phyloP scores from a whole-genome alignment of 1,140 invertebrate genomes.

The Drosophila neocordata region DNA sequence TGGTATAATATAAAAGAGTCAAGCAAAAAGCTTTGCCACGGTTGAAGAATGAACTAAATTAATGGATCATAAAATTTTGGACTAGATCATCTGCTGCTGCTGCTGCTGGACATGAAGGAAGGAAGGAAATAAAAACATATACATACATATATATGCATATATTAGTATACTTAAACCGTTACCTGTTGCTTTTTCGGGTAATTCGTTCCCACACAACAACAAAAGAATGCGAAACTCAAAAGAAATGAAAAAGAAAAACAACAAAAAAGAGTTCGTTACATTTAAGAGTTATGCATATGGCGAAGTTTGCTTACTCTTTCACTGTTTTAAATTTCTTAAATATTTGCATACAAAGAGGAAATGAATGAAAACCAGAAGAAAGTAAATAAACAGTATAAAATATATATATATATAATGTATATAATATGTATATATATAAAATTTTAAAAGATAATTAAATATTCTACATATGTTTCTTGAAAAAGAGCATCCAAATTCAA shows the following conservation, averaged over 20 bases:
- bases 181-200: conserved; percentile 7
- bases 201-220: conserved; percentile 2
- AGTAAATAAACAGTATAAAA: too few species aligned
- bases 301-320: background rate
- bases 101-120: too few species aligned
- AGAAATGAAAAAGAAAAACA: background rate
- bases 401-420: too few species aligned
- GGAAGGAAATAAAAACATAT: too few species aligned
- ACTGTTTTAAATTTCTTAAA: background rate
- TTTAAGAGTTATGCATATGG: background rate
- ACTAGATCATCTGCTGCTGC: background rate
- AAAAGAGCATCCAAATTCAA: background rate
- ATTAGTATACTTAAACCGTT: background rate
- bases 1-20: too few species aligned
- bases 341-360: too few species aligned
- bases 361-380: too few species aligned
- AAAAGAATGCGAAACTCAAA: background rate
- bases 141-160: too few species aligned
- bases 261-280: background rate
- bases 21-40: too few species aligned
- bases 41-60: background rate
- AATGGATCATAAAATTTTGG: background rate
- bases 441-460: background rate
- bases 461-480: background rate
- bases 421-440: too few species aligned